phyloP scores from a whole-genome alignment of 2,888 invertebrate genomes.

The Zhuqinia jingwanae region DNA sequence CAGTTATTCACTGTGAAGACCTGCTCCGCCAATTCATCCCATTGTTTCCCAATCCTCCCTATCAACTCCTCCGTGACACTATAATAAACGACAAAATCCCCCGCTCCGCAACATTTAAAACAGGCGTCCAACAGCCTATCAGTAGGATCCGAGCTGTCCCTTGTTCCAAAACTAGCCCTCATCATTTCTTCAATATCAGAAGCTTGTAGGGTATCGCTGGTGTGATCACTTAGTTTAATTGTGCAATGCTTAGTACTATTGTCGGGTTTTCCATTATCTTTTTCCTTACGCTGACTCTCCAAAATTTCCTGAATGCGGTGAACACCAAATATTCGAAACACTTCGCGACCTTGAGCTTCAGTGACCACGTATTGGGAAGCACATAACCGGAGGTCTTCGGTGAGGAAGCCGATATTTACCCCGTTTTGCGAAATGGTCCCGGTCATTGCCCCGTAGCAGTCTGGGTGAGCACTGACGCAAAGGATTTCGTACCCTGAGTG shows the following conservation, averaged over 20 bases:
- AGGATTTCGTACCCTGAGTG: constrained; percentile 72
- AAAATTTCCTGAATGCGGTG: constrained; percentile 63
- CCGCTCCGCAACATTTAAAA: constrained; percentile 71
- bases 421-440: constrained; percentile 73
- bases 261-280: constrained; percentile 38
- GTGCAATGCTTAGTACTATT: too few relatives aligned
- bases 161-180: constrained; percentile 44
- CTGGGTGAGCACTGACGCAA: constrained; percentile 70
- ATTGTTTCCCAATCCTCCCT: constrained; percentile 65
- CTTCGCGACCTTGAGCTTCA: constrained; percentile 73
- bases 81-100: constrained; percentile 73
- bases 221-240: constrained; percentile 60
- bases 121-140: constrained; percentile 61
- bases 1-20: constrained; percentile 58
- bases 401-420: constrained; percentile 72
- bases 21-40: constrained; percentile 62
- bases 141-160: constrained; percentile 41
- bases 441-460: constrained; percentile 73
- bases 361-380: constrained; percentile 73
- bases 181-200: constrained; percentile 62
- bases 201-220: constrained; percentile 20
- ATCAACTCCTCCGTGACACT: constrained; percentile 58
- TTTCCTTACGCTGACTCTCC: constrained; percentile 45
- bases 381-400: constrained; percentile 72
- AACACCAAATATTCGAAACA: constrained; percentile 71